Evolutionary conservation across 2,888 invertebrate species (phyloP).

Genomic region (Protodeltote pygarga): DNA sequence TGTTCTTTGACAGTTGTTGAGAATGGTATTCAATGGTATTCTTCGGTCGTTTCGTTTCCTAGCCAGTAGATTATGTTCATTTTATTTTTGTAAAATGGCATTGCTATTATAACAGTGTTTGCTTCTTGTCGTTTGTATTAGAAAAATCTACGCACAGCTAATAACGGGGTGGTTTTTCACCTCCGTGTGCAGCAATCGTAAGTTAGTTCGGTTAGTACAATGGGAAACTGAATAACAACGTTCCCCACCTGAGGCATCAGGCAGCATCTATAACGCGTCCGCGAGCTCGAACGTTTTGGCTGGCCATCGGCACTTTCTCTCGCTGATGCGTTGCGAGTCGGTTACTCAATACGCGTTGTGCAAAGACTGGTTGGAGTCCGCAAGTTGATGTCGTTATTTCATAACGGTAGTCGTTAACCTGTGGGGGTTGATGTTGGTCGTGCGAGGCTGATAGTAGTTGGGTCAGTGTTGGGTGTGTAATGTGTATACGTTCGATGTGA

Average conservation of each 20-base stretch:
- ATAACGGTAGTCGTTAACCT: slow-evolving; percentile 69
- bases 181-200: slow-evolving; percentile 16
- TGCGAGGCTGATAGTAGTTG: slow-evolving; percentile 46
- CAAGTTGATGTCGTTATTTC: slow-evolving; percentile 61
- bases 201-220: slow-evolving; percentile 49
- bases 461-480: slow-evolving; percentile 59
- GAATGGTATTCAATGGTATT: slow-evolving; percentile 27
- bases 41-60: slow-evolving; percentile 24
- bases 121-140: slow-evolving; percentile 9
- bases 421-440: slow-evolving; percentile 60
- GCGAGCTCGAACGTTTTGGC: slow-evolving; percentile 62
- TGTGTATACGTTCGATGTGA: slow-evolving; percentile 72
- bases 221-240: slow-evolving; percentile 58
- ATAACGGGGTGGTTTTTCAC: slow-evolving; percentile 19
- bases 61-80: slow-evolving; percentile 38
- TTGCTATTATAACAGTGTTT: slow-evolving; percentile 37
- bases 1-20: slow-evolving; percentile 36
- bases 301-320: slow-evolving; percentile 80
- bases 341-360: slow-evolving; percentile 78
- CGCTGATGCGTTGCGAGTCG: slow-evolving; percentile 73
- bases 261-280: slow-evolving; percentile 68
- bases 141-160: slow-evolving; percentile 13
- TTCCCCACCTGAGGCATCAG: slow-evolving; percentile 68
- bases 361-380: slow-evolving; percentile 61
- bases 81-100: slow-evolving; percentile 57